Evolutionary conservation across 2,113 vertebrate genomes (phyloP).

Genomic region (Sciurus niger): DNA sequence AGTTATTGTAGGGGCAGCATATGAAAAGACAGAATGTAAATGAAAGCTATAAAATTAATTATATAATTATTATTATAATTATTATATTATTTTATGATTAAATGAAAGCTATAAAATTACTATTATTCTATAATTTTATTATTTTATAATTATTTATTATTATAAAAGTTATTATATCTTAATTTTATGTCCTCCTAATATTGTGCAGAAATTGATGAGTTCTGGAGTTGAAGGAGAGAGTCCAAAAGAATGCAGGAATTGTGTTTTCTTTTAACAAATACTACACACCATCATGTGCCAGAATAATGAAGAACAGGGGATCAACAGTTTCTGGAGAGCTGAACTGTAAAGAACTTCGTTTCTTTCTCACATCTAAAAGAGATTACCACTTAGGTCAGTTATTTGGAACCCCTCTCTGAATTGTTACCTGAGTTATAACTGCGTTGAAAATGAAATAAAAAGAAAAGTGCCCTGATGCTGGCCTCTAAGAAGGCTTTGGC

Average conservation of each 20-base stretch:
- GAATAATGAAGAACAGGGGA: not conserved
- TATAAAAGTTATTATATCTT: not conserved
- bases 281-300: fast-evolving
- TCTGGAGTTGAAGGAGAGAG: not conserved
- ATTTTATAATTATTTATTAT: too few species aligned
- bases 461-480: conserved; percentile 45
- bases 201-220: conserved; percentile 11
- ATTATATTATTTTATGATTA: too few species aligned
- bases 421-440: conserved; percentile 29
- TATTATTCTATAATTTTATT: too few species aligned
- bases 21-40: not conserved
- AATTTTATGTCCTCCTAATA: conserved; percentile 34
- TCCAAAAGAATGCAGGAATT: not conserved
- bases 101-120: too few species aligned
- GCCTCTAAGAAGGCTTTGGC: conserved; percentile 55
- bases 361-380: conserved; percentile 47
- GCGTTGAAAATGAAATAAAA: conserved; percentile 64
- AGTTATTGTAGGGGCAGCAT: not conserved
- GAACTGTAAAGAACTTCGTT: conserved; percentile 45
- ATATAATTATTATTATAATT: not conserved
- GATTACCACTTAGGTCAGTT: conserved; percentile 17
- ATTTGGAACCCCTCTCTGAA: conserved; percentile 41
- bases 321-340: not conserved
- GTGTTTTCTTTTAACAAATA: not conserved
- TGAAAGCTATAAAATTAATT: not conserved